These are phyloP conservation scores for Betta splendens DNA, from an alignment of 2,797 vertebrate genomes.

Conservation along the genomic window DNA sequence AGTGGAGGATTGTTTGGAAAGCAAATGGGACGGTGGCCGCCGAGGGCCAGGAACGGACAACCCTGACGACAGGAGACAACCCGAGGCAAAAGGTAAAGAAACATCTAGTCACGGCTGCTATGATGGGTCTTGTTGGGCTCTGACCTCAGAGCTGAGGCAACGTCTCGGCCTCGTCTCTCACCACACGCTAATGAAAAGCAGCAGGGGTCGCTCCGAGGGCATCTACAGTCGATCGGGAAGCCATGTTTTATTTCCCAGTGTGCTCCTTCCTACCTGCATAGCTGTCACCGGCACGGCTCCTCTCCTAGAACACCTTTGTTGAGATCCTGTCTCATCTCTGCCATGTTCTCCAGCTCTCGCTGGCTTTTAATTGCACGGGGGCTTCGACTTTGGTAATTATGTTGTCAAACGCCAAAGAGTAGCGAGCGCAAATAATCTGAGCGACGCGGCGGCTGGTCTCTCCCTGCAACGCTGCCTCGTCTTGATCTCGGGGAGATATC, in stretches of 20 bases:
- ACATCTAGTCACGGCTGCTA: too few species aligned
- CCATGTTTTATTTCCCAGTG: not conserved
- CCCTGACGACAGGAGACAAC: too few species aligned
- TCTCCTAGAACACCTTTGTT: slow-evolving; percentile 25
- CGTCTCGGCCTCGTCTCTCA: not conserved
- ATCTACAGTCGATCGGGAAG: not conserved
- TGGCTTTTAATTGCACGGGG: slow-evolving; percentile 73
- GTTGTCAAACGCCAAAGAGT: slow-evolving; percentile 64
- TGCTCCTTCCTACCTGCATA: not conserved
- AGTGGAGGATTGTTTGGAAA: too few species aligned
- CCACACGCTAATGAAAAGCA: slow-evolving; percentile 7
- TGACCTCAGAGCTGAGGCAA: not conserved
- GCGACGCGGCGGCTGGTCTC: slow-evolving; percentile 27
- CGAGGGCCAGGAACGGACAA: too few species aligned
- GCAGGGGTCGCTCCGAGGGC: not conserved
- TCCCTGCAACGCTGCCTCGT: slow-evolving; percentile 47
- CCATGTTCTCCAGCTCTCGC: slow-evolving; percentile 25
- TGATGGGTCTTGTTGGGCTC: not conserved
- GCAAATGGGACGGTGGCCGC: too few species aligned
- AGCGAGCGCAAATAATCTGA: slow-evolving; percentile 56
- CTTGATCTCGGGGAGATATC: slow-evolving; percentile 47
- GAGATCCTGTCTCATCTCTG: slow-evolving; percentile 42
- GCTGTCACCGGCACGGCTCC: slow-evolving; percentile 6
- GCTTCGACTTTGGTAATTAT: slow-evolving; percentile 69
- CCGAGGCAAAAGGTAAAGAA: too few species aligned